Base-by-base conservation (phyloP, 2,797 vertebrate species). In the Sternarchorhynchus goeldii region DNA sequence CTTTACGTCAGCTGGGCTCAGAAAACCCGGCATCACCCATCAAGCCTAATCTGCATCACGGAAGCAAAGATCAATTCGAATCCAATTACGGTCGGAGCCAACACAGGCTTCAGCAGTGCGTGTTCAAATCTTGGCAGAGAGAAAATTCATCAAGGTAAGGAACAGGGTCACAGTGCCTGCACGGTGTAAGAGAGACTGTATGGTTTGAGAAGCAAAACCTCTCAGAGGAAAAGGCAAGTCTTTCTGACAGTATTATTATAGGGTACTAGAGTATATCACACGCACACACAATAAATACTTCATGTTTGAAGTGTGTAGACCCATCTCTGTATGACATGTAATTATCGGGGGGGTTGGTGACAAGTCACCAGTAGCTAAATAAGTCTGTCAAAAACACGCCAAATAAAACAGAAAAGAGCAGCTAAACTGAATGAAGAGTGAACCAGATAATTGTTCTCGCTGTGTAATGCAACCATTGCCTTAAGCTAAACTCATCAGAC, bases 241-340 rank as follows among this genome's bases (percentile, higher is more conserved):
- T 59, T 60, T 79, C 25, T 36, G 68, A 71, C 68, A 71, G 58
- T 32, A 25, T 58, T 58, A 71, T 71, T 58, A 55, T 16, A 71
- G 69, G 69, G 21, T 53, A 66, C 18, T 12, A 32, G 3, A 58
- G 64, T 16, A 59, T 36, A 59, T 66, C 31, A 53, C 36, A 20
- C 36, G 18, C 36, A 12, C 36, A 25, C 25, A 25, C 25, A 25
- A 45, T 32, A 73, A 62, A 73, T 59, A 74, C 66, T 0, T 45
- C n/a, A 4, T 17, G 7, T 50, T 16, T 63, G 17, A 62, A 16
- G 41, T 20, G 45, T 63, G 65, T 50, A 41, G 57, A 41, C 18
- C 32, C 72, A 70, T 70, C 59, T 75, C 78, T 57, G 34, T 31
- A 62, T 41, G 78, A 34, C 78, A 70, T 75, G 78, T 70, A 75